A percentile compares a stretch with the other conserved stretches of the same genome.
Evolutionary conservation across 1,140 invertebrate genomes (phyloP).

Genomic region (Caenorhabditis inopinata): DNA sequence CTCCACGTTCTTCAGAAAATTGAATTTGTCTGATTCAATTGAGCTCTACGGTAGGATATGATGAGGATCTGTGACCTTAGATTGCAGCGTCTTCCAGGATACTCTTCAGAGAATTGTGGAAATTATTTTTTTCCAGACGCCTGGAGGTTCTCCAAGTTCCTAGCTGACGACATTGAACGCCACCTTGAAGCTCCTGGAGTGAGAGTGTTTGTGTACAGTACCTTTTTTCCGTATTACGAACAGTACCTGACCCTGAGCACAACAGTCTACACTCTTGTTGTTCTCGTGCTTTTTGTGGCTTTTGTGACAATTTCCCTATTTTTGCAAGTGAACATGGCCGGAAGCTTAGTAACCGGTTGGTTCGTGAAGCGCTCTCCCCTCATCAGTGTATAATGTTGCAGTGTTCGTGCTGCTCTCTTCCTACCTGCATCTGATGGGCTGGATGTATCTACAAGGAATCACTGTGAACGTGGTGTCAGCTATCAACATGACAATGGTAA

Average conservation of each 20-base stretch:
- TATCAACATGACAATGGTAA: conserved; percentile 20
- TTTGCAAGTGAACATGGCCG: neutral
- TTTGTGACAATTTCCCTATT: neutral
- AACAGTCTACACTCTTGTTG: neutral
- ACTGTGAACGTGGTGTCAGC: neutral
- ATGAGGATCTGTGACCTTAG: too few species aligned
- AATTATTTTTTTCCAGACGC: neutral
- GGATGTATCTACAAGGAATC: neutral
- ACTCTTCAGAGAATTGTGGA: too few species aligned
- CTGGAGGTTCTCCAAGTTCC: neutral
- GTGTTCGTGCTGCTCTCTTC: neutral
- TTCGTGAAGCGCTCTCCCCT: neutral
- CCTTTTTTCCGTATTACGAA: conserved; percentile 11
- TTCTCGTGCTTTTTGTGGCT: neutral
- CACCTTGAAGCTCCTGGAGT: neutral
- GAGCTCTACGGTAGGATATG: neutral
- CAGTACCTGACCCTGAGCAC: neutral
- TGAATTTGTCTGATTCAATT: conserved; percentile 4
- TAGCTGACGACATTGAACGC: neutral
- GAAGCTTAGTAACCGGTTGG: conserved; percentile 14
- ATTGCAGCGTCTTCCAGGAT: too few species aligned
- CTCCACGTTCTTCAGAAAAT: neutral
- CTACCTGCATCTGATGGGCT: neutral
- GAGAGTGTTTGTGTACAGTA: neutral
- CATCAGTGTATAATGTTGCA: neutral